phyloP scores from a whole-genome alignment of 2,113 vertebrate species.

The Rhinoderma darwinii region DNA sequence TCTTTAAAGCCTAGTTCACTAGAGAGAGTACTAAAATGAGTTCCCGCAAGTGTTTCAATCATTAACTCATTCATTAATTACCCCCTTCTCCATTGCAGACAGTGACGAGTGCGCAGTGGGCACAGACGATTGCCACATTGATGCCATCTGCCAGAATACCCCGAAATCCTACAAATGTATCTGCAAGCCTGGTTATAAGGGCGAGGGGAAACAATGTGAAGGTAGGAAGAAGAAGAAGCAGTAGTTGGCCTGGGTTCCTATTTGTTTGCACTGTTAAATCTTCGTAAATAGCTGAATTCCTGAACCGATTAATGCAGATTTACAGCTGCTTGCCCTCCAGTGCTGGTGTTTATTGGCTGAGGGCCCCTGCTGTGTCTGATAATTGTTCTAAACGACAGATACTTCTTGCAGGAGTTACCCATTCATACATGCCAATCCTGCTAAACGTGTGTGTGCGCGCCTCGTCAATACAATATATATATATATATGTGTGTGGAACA shows the following conservation, averaged over 20 bases:
- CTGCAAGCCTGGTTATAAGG: conserved; percentile 95
- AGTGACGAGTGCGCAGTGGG: conserved; percentile 89
- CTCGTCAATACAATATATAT: too few species aligned
- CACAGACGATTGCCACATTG: conserved; percentile 95
- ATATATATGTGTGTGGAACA: not conserved
- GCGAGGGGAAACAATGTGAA: conserved; percentile 92
- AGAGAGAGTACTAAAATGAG: not conserved
- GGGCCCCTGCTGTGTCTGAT: conserved; percentile 61
- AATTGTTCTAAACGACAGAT: conserved; percentile 54
- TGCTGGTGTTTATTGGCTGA: conserved; percentile 62
- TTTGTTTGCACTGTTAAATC: conserved; percentile 69
- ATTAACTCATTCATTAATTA: not conserved
- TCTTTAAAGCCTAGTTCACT: not conserved
- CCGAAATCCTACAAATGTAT: conserved; percentile 95
- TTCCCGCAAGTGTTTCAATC: not conserved
- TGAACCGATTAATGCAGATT: conserved; percentile 71
- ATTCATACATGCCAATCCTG: conserved; percentile 8
- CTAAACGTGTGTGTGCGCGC: not conserved
- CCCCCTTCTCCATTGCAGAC: conserved; percentile 70
- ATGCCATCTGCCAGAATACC: conserved; percentile 96
- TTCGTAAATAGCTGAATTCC: conserved; percentile 74
- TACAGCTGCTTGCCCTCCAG: conserved; percentile 63
- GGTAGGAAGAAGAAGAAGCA: conserved; percentile 75
- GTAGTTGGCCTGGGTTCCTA: conserved; percentile 26
- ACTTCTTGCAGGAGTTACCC: conserved; percentile 3